phyloP scores from a whole-genome alignment of 1,140 invertebrate species.

The Cylas formicarius region DNA sequence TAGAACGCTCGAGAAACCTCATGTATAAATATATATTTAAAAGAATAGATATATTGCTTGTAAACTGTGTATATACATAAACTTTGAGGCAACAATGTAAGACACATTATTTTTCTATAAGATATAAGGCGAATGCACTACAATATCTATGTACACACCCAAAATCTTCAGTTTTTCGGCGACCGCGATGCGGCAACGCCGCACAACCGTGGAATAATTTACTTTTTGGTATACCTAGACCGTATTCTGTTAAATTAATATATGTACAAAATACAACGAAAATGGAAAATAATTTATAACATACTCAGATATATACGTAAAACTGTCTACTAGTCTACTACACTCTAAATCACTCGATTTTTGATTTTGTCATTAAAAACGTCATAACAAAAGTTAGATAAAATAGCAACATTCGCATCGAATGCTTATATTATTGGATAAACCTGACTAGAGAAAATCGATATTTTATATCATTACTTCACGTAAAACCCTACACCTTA shows the following conservation, averaged over 20 bases:
- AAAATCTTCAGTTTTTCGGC: conserved; percentile 3
- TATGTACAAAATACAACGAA: conserved; percentile 22
- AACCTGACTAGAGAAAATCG: conserved; percentile 31
- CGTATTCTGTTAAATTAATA: conserved; percentile 33
- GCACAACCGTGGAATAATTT: conserved; percentile 18
- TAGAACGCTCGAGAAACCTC: no score
- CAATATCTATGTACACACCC: not conserved
- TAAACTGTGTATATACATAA: conserved; percentile 9
- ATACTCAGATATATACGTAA: conserved; percentile 5
- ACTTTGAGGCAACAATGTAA: conserved; percentile 9
- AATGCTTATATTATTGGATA: conserved; percentile 29
- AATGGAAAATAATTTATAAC: conserved; percentile 20
- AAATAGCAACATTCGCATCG: conserved; percentile 4
- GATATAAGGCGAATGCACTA: conserved; percentile 14
- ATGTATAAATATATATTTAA: no score
- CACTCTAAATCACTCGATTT: no score
- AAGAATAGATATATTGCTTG: conserved; percentile 14
- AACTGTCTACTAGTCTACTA: conserved; percentile 35
- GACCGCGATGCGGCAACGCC: no score
- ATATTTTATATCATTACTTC: conserved; percentile 14
- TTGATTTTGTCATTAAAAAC: conserved; percentile 17
- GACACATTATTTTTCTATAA: conserved; percentile 11
- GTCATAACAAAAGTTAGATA: conserved; percentile 8
- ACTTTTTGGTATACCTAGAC: conserved; percentile 38
- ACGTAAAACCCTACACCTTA: conserved; percentile 8